A percentile compares a stretch with the other conserved stretches of the same genome.
Conservation (phyloP, 2,797 vertebrate genomes). For the Esox lucius region DNA sequence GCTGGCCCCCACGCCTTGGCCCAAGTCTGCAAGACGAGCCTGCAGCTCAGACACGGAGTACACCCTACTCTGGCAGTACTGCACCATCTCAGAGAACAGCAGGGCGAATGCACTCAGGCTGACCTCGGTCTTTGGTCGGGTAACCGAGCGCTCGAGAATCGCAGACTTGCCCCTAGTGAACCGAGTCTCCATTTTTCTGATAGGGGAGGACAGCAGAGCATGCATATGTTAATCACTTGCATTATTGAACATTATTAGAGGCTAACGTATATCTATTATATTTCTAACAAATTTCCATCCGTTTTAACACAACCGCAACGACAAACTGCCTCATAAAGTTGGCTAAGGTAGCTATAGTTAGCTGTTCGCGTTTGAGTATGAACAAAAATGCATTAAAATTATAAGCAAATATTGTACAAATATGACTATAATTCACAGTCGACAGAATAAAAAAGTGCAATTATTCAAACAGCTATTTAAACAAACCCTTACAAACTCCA, state of each 20-base stretch:
- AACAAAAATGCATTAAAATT: neutral
- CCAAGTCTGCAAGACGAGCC: slow-evolving; percentile 85
- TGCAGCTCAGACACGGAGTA: slow-evolving; percentile 94
- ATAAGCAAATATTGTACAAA: neutral
- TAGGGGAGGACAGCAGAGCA: neutral
- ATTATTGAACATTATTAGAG: too few species aligned
- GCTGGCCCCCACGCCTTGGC: slow-evolving; percentile 87
- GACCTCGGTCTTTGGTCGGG: slow-evolving; percentile 86
- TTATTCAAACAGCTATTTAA: neutral
- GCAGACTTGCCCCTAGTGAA: slow-evolving; percentile 92
- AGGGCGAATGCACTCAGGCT: slow-evolving; percentile 89
- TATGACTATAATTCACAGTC: neutral
- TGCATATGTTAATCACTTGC: neutral
- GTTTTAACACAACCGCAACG: neutral
- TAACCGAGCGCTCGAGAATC: slow-evolving; percentile 85
- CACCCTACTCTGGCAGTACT: slow-evolving; percentile 95
- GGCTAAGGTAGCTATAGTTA: neutral
- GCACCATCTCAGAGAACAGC: slow-evolving; percentile 95
- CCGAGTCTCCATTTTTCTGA: slow-evolving; percentile 82
- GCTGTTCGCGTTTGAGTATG: neutral
- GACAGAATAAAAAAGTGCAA: neutral
- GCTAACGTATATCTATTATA: neutral
- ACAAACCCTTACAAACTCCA: slow-evolving; percentile 7
- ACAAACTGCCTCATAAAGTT: neutral
- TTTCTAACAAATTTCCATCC: neutral